Evolutionary conservation across 2,888 invertebrate species (phyloP), one percentile per base, ranked within the genome.

Genomic region (Mythimna vitellina): DNA sequence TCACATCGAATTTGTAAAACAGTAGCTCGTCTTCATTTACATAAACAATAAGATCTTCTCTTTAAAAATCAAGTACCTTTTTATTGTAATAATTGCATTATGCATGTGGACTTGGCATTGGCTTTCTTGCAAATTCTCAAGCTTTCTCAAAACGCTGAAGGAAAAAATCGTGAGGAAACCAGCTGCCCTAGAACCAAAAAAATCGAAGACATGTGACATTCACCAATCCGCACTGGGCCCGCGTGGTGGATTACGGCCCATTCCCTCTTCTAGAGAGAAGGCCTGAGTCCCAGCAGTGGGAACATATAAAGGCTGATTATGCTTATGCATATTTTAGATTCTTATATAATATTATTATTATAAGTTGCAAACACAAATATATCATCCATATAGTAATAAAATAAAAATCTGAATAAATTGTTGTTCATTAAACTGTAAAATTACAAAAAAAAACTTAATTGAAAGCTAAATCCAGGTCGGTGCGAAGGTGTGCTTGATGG

Each of bases 401-500:
- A n/a, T n/a, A n/a, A n/a, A n/a, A n/a, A 70, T 25, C n/a, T 7
- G 32, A 62, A 70, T 63, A 62, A 65, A 51, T 67, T 29, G 25
- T 29, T 58, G 62, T 61, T 32, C 69, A 57, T 54, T 57, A 51
- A 56, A 76, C 46, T 12, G 29, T 64, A 65, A 75, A 51, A 64
- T 66, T 73, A 42, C 65, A 78, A 66, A 88, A 89, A 83, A 86
- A 82, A 84, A 79, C 89, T 89, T 92, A 93, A 94, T 93, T 93
- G 92, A 93, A 92, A 90, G 89, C 87, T 83, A 90, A 90, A 93
- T 94, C 90, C 92, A 94, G 94, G 93, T 92, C 92, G 90, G 81
- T 78, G 86, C 78, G 89, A 90, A 92, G 92, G 91, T 92, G 91
- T 90, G 90, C 91, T 90, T 92, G 92, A 95, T 93, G 93, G 94